Conservation (phyloP, 2,888 invertebrate genomes). For the Gymnoscelis rufifasciata region DNA sequence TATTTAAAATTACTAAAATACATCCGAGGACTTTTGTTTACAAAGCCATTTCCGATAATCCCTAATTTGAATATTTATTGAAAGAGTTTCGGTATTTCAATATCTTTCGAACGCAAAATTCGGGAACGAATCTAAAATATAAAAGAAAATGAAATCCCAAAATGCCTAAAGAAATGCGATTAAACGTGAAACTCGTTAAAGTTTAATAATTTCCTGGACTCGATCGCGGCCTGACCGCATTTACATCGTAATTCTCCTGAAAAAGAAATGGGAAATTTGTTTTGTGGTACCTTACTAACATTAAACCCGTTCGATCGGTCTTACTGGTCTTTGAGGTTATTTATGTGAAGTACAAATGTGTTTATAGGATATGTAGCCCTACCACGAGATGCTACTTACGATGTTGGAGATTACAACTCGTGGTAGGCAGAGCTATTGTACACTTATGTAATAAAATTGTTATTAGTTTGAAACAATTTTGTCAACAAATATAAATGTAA, state of each 20-base stretch:
- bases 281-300: no score
- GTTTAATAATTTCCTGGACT: constrained; percentile 45
- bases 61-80: constrained; percentile 5
- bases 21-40: constrained; percentile 1
- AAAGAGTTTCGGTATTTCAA: background rate
- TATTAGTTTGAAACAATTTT: no score
- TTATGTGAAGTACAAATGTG: no score
- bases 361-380: no score
- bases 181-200: constrained; percentile 45
- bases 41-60: constrained; percentile 1
- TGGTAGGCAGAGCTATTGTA: no score
- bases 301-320: no score
- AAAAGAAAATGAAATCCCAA: constrained; percentile 20
- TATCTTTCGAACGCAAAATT: background rate
- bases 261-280: background rate
- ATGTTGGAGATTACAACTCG: no score
- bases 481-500: no score
- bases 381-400: no score
- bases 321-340: no score
- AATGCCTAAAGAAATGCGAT: constrained; percentile 26
- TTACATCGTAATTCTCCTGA: constrained; percentile 24
- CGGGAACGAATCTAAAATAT: constrained; percentile 2
- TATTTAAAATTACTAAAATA: no score
- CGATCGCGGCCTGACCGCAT: constrained; percentile 26
- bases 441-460: no score